Conservation (phyloP, 2,113 vertebrate genomes). For the Ahaetulla prasina region DNA sequence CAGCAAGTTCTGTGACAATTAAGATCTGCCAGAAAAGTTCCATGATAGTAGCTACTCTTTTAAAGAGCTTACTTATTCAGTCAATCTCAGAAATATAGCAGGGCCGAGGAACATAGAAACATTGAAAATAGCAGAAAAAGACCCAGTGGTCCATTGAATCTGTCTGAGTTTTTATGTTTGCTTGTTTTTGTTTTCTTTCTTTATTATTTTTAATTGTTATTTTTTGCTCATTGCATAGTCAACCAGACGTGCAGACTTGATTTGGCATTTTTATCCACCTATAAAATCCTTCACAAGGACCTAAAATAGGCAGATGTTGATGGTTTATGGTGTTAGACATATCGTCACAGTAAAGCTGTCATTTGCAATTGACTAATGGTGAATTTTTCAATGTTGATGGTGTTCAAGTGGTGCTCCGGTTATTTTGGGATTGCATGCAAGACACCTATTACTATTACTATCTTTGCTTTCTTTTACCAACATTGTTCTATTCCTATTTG, state of each 20-base stretch:
- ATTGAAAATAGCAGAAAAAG: not conserved
- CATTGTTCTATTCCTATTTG: not conserved
- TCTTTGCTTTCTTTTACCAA: not conserved
- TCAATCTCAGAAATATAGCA: not conserved
- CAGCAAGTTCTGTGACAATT: conserved; percentile 39
- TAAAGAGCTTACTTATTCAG: not conserved
- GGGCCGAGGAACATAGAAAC: not conserved
- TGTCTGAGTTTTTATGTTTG: not conserved
- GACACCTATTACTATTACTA: not conserved
- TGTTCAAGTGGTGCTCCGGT: not conserved
- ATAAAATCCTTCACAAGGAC: not conserved
- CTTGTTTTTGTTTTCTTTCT: not conserved
- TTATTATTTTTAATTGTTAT: not conserved
- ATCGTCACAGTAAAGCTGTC: not conserved
- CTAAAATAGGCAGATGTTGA: not conserved
- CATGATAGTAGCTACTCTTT: conserved; percentile 13
- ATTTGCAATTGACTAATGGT: not conserved
- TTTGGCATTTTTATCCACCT: not conserved
- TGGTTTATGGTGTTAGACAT: not conserved
- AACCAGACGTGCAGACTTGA: not conserved
- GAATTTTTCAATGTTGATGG: not conserved
- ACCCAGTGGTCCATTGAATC: not conserved
- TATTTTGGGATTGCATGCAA: not conserved
- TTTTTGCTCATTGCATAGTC: not conserved
- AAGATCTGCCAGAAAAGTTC: conserved; percentile 41